Percentiles rank a stretch among this genome's conserved stretches.
Conservation (phyloP, 1,140 invertebrate species). For the Scaptomyza graminum region DNA sequence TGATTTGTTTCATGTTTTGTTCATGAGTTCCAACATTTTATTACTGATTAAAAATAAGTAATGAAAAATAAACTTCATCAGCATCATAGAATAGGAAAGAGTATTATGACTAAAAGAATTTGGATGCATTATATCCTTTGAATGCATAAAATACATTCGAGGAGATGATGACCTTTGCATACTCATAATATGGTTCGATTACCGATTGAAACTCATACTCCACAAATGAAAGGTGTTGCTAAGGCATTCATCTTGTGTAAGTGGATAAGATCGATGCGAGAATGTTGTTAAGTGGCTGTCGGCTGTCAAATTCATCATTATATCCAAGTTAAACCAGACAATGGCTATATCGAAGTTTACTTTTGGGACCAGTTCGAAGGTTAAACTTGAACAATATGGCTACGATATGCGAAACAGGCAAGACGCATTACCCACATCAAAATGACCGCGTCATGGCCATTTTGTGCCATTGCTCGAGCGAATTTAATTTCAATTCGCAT, state of each 20-base stretch:
- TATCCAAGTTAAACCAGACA: conserved; percentile 7
- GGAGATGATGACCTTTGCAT: too few relatives aligned
- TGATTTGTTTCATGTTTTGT: too few relatives aligned
- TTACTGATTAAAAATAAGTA: too few relatives aligned
- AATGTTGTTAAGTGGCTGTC: conserved; percentile 33
- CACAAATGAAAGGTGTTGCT: background rate
- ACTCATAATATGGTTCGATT: too few relatives aligned
- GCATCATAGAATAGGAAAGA: too few relatives aligned
- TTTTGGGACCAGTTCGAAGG: conserved; percentile 47
- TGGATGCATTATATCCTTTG: too few relatives aligned
- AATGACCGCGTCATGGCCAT: conserved; percentile 48
- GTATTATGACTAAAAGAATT: too few relatives aligned
- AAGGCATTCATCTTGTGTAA: background rate
- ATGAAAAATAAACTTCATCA: too few relatives aligned
- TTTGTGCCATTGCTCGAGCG: conserved; percentile 50
- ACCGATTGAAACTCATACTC: too few relatives aligned
- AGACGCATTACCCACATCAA: conserved; percentile 60
- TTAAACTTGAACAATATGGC: conserved; percentile 30
- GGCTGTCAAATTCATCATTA: conserved; percentile 57
- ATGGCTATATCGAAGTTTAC: conserved; percentile 8
- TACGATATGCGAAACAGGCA: too few relatives aligned
- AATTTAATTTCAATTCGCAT: conserved; percentile 82
- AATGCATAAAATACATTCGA: too few relatives aligned
- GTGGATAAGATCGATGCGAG: background rate
- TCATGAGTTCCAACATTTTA: background rate